phyloP scores from a whole-genome alignment of 2,797 vertebrate genomes.

The Anableps anableps region DNA sequence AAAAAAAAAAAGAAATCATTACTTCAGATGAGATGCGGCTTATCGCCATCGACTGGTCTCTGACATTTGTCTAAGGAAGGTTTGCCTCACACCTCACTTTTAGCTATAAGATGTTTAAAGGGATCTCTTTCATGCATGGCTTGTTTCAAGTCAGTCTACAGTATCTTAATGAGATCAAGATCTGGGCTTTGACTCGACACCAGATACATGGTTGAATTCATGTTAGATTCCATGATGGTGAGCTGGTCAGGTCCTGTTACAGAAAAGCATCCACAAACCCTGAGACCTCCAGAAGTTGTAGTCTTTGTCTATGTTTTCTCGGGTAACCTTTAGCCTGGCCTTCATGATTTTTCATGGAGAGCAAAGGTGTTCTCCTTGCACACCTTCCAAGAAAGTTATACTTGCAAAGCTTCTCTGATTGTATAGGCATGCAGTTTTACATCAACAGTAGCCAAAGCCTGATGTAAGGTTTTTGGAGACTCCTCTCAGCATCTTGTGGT shows the following conservation, averaged over 20 bases:
- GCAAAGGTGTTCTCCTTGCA: no score
- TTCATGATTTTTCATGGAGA: no score
- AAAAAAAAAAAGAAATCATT: not conserved
- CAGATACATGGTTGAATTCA: not conserved
- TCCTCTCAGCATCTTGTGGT: no score
- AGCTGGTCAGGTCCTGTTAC: not conserved
- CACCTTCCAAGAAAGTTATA: no score
- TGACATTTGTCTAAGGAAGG: no score
- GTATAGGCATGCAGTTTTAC: no score
- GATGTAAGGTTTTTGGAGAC: no score
- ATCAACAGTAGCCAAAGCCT: no score
- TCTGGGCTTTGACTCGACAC: not conserved
- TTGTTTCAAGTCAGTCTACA: not conserved
- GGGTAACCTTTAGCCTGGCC: no score
- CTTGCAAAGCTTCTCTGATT: no score
- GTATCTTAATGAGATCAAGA: not conserved
- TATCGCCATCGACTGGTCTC: not conserved
- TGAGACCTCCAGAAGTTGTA: not conserved
- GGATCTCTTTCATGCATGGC: not conserved
- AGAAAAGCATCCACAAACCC: not conserved
- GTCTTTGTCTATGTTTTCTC: not conserved
- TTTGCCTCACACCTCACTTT: not conserved
- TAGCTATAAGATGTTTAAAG: not conserved
- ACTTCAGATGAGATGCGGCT: not conserved
- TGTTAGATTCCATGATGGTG: not conserved